These are phyloP conservation scores for Syngnathoides biaculeatus DNA, from an alignment of 2,113 vertebrate species.

Conservation along the genomic window DNA sequence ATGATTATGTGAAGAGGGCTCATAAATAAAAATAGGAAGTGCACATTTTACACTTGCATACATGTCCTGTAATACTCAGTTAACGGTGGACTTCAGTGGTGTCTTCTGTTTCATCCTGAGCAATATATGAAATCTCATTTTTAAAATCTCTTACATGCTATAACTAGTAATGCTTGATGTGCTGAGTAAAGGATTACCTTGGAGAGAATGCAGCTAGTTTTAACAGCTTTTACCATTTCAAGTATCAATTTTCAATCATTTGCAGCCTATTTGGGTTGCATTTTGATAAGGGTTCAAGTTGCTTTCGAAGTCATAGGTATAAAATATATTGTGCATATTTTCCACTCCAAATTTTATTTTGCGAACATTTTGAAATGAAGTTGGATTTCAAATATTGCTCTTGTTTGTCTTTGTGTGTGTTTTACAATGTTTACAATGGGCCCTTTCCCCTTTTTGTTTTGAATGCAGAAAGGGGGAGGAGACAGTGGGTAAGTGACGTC, in stretches of 20 bases:
- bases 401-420: not conserved
- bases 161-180: too few relatives aligned
- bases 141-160: too few relatives aligned
- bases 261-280: not conserved
- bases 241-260: not conserved
- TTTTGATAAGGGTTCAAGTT: not conserved
- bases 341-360: not conserved
- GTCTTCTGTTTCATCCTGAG: too few relatives aligned
- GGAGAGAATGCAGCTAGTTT: not conserved
- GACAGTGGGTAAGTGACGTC: conserved; percentile 39
- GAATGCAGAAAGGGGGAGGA: conserved; percentile 16
- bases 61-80: not conserved
- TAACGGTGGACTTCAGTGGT: not conserved
- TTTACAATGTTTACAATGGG: too few relatives aligned
- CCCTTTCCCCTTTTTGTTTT: not conserved
- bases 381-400: not conserved
- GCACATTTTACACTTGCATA: not conserved
- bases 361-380: not conserved
- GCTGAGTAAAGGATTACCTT: not conserved
- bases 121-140: too few relatives aligned
- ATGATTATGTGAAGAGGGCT: conserved; percentile 33
- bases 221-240: not conserved
- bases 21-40: not conserved
- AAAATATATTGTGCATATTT: too few relatives aligned
- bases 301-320: too few relatives aligned